A percentile compares a stretch with the other conserved stretches of the same genome.
Conservation (phyloP, 2,113 vertebrate species). For the Carollia perspicillata region DNA sequence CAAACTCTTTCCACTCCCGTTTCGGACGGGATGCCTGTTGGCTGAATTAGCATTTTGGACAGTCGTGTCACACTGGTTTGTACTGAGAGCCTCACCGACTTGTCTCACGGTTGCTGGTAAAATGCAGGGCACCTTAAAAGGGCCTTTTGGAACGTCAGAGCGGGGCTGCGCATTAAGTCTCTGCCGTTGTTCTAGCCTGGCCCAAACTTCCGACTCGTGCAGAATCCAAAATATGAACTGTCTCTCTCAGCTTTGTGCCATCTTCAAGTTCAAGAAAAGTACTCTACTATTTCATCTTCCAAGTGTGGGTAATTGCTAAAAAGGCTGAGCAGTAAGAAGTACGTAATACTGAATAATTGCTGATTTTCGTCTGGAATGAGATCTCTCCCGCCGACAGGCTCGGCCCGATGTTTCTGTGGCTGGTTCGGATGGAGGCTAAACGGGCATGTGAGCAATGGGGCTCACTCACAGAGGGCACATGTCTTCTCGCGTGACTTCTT, state of each 20-base stretch:
- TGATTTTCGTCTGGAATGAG: not conserved
- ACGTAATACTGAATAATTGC: not conserved
- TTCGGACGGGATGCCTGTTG: not conserved
- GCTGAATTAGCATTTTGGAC: not conserved
- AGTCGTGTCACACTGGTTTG: not conserved
- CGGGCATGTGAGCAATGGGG: not conserved
- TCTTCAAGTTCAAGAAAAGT: not conserved
- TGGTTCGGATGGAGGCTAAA: not conserved
- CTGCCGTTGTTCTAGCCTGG: not conserved
- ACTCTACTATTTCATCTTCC: not conserved
- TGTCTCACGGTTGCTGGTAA: not conserved
- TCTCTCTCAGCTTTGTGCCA: not conserved
- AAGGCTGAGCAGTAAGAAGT: not conserved
- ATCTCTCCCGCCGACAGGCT: not conserved
- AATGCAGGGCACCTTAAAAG: not conserved
- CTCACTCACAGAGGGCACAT: not conserved
- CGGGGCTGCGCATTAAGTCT: not conserved
- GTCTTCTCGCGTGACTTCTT: not conserved
- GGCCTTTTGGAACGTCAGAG: not conserved
- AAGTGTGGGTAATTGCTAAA: not conserved
- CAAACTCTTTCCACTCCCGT: not conserved
- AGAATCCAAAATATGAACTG: not conserved
- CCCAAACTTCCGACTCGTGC: not conserved
- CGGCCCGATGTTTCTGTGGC: not conserved
- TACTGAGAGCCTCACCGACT: not conserved